Conservation (phyloP, 35 echinoderm and acorn worm species). For the Lytechinus variegatus region DNA sequence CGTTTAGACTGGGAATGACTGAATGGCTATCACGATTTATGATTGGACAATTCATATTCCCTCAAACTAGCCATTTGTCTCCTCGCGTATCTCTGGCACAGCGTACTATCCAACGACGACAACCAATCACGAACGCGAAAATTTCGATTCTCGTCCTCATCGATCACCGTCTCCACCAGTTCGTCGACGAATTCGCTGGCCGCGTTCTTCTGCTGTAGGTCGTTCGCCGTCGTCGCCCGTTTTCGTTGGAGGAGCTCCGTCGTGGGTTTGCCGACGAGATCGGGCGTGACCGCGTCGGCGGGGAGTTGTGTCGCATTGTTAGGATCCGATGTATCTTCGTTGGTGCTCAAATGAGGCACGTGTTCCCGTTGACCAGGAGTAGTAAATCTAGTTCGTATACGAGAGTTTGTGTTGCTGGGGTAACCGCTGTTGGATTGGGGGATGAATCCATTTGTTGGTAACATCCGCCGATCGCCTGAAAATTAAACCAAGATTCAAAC, state of each 20-base stretch:
- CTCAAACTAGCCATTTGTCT: constrained; percentile 19
- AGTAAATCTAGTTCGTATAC: neutral
- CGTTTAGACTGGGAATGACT: neutral
- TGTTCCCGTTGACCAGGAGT: neutral
- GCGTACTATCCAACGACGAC: neutral
- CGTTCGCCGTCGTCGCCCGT: neutral
- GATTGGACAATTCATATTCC: neutral
- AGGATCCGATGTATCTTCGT: neutral
- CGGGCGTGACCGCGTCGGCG: neutral
- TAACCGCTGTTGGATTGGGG: neutral
- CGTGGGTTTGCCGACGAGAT: neutral
- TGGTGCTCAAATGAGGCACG: neutral
- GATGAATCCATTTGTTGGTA: neutral
- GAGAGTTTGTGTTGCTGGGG: neutral
- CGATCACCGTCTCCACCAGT: neutral
- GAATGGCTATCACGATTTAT: neutral
- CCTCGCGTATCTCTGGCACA: constrained; percentile 28
- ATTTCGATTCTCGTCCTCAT: neutral
- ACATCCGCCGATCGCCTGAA: neutral
- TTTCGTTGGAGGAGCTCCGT: neutral
- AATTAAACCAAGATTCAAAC: neutral
- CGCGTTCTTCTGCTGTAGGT: neutral
- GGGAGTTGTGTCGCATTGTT: neutral
- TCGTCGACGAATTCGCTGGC: neutral
- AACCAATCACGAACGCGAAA: neutral